Evolutionary conservation across 2,113 vertebrate species (phyloP), one percentile per base, ranked within the genome.

Genomic region (Bostrychus sinensis): DNA sequence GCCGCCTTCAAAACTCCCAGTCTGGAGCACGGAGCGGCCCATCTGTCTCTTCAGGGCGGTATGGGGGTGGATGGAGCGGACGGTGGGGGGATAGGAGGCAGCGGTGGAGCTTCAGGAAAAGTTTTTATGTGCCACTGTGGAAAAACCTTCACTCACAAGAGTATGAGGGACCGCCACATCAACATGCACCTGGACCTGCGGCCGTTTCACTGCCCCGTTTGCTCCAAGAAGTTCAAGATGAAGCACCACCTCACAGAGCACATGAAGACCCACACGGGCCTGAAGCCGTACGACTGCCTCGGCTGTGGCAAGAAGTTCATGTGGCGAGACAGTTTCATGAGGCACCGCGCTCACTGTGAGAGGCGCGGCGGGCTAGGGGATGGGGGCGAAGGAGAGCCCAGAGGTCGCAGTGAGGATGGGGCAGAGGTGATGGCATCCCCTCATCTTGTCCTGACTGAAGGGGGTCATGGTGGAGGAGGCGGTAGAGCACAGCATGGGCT

Each of bases 141-240:
- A 0, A 98, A 97, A 67, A 95, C 94, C 0, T 98, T 97, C 85
- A 96, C 95, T 0, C 94, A 97, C 85, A 95, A 94, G 74, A 97
- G 95, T 88, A 97, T 96, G 95, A 78, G 95, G 1, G 95, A 97
- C 71, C 91, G 95, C 0, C 96, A 98, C 60, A 93, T 98, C 23
- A 98, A 97, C 90, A 98, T 98, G 96, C 96, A 98, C 84, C 93
- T 98, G 70, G 95, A 97, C 91, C 91, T 98, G 56, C 89, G 96
- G 1, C 96, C 96, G 1, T 98, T 98, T 79, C 92, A 91, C 91
- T 98, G 96, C 80, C 94, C 96, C 0, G 92, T 96, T 41, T 98
- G 96, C 53, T 86, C 88, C 90, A 98, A 98, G 73, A 94, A 94
- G 74, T 98, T 97, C 90, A 98, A 98, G 91, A 97, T 98, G 96